These are phyloP conservation scores for Paraplagusia blochii DNA, from an alignment of 2,113 vertebrate genomes.

Conservation along the genomic window DNA sequence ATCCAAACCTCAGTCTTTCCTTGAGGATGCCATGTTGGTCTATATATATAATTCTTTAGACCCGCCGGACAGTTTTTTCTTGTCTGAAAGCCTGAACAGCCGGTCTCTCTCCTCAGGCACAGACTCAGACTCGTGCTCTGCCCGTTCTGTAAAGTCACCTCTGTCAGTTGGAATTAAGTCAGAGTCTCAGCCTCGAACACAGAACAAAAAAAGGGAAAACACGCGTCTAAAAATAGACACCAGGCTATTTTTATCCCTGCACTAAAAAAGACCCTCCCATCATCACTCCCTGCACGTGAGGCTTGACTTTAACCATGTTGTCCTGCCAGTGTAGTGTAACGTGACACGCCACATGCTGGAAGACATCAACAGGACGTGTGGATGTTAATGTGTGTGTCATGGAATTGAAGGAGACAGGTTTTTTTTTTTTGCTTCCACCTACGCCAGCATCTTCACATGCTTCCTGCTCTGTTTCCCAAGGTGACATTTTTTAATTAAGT, in stretches of 20 bases:
- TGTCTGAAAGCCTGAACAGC: neutral
- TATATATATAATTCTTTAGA: conserved; percentile 1
- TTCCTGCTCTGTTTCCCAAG: conserved; percentile 19
- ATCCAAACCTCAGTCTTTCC: no score
- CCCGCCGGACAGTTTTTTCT: conserved; percentile 2
- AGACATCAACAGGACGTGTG: neutral
- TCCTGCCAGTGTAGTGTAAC: conserved; percentile 18
- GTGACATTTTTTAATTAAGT: conserved; percentile 51
- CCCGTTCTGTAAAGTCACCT: conserved; percentile 3
- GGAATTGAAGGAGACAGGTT: conserved; percentile 17
- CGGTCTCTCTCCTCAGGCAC: neutral
- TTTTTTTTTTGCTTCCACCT: conserved; percentile 17
- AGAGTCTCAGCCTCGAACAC: neutral
- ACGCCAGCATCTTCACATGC: conserved; percentile 25
- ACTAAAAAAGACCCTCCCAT: conserved; percentile 10
- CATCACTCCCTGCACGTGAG: neutral
- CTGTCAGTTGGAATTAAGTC: conserved; percentile 29
- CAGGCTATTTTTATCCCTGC: neutral
- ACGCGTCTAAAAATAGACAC: neutral
- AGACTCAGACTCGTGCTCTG: neutral
- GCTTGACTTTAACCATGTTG: conserved; percentile 2
- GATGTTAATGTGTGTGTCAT: neutral
- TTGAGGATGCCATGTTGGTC: neutral
- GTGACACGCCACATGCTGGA: conserved; percentile 14
- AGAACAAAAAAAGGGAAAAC: neutral